These are phyloP conservation scores for Lasioglossum morio DNA, from an alignment of 2,888 invertebrate species.

Conservation along the genomic window DNA sequence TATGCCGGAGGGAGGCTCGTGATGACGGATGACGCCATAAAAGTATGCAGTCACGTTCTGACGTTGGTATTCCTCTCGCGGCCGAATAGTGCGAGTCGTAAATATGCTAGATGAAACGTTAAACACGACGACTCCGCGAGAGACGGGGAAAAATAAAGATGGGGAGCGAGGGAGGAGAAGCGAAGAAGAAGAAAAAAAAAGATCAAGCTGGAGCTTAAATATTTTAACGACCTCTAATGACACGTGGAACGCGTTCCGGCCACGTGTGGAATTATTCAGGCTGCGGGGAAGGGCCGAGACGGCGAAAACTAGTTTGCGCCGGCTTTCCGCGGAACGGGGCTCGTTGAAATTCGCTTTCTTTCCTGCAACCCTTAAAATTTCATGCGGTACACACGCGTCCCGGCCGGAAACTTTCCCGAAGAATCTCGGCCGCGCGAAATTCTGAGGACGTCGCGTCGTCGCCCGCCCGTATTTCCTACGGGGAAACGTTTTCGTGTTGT, in stretches of 20 bases:
- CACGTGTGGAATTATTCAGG: conserved; percentile 16
- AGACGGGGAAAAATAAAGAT: not conserved
- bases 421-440: conserved; percentile 7
- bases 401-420: not conserved
- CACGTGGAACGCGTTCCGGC: conserved; percentile 7
- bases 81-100: conserved; percentile 13
- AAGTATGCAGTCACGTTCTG: conserved; percentile 32
- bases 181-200: not conserved
- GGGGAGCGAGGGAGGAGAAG: not conserved
- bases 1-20: not conserved
- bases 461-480: not conserved
- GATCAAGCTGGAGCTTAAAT: conserved; percentile 20
- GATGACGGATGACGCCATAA: conserved; percentile 43
- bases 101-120: conserved; percentile 34
- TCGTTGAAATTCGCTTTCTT: conserved; percentile 36
- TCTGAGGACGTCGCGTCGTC: not conserved
- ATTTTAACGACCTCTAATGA: conserved; percentile 24
- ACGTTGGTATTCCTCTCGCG: conserved; percentile 16
- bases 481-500: not conserved
- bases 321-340: not conserved
- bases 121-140: not conserved
- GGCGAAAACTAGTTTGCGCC: conserved; percentile 8
- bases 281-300: not conserved
- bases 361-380: conserved; percentile 14
- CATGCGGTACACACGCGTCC: not conserved